Evolutionary conservation across 2,888 invertebrate genomes (phyloP).

Genomic region (Campaea margaritaria): DNA sequence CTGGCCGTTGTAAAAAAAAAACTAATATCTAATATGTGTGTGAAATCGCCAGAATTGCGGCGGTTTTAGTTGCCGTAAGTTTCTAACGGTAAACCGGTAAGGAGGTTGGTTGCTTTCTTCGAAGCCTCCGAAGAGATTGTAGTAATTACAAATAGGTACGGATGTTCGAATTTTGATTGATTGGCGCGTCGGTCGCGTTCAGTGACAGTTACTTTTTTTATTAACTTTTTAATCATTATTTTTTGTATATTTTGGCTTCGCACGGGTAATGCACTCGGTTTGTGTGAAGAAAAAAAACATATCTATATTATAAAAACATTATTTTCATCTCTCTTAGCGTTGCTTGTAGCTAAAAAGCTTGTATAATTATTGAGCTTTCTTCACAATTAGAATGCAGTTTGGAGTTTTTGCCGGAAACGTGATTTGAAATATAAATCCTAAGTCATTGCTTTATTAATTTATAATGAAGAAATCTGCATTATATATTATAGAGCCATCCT

Average conservation of each 20-base stretch:
- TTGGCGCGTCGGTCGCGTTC: conserved; percentile 33
- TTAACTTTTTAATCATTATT: conserved; percentile 9
- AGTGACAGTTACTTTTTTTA: conserved; percentile 41
- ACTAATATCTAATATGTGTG: conserved; percentile 69
- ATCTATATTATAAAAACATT: no score
- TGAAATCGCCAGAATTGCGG: conserved; percentile 73
- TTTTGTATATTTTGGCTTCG: background rate
- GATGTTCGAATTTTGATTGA: conserved; percentile 42
- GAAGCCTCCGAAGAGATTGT: conserved; percentile 34
- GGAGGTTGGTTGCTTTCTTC: conserved; percentile 45
- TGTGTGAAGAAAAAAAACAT: no score
- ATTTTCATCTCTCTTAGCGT: no score
- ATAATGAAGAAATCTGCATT: no score
- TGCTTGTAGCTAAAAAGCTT: no score
- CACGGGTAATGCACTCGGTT: background rate
- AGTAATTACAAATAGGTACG: conserved; percentile 39
- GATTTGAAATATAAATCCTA: no score
- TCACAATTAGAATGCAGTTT: no score
- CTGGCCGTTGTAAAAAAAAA: conserved; percentile 50
- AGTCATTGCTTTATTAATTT: no score
- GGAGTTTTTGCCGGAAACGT: no score
- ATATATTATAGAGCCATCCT: no score
- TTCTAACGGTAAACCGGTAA: conserved; percentile 71
- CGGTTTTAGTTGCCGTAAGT: conserved; percentile 56
- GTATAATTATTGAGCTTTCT: no score